phyloP scores from a whole-genome alignment of 2,113 vertebrate genomes.

The Oreochromis tanganicae region DNA sequence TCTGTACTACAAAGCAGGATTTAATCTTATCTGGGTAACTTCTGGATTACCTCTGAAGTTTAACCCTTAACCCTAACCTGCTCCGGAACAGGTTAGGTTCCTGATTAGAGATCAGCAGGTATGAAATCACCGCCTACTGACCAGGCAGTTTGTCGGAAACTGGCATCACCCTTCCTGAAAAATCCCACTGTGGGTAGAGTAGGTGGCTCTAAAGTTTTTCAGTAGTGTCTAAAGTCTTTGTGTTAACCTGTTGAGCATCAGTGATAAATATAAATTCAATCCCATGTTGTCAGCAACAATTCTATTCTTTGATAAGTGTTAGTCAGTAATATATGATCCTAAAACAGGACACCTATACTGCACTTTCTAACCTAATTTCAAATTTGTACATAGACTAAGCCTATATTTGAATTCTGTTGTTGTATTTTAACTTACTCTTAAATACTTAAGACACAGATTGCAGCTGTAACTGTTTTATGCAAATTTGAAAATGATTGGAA shows the following conservation, averaged over 20 bases:
- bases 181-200: neutral
- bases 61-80: neutral
- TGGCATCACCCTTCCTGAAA: neutral
- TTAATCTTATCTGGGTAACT: neutral
- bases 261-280: neutral
- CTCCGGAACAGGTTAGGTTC: neutral
- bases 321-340: neutral
- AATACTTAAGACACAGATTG: neutral
- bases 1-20: neutral
- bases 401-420: neutral
- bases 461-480: neutral
- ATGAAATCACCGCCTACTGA: neutral
- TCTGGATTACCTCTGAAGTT: neutral
- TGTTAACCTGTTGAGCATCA: neutral
- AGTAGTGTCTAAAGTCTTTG: neutral
- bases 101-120: neutral
- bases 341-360: neutral
- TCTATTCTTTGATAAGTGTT: neutral
- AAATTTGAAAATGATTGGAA: neutral
- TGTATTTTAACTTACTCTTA: neutral
- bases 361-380: neutral
- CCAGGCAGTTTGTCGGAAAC: neutral
- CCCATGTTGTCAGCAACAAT: neutral
- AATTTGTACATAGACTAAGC: neutral
- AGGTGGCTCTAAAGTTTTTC: neutral